Percentiles rank a stretch among this genome's conserved stretches.
Evolutionary conservation across 2,888 invertebrate genomes (phyloP).

Genomic region (Ischnura elegans): DNA sequence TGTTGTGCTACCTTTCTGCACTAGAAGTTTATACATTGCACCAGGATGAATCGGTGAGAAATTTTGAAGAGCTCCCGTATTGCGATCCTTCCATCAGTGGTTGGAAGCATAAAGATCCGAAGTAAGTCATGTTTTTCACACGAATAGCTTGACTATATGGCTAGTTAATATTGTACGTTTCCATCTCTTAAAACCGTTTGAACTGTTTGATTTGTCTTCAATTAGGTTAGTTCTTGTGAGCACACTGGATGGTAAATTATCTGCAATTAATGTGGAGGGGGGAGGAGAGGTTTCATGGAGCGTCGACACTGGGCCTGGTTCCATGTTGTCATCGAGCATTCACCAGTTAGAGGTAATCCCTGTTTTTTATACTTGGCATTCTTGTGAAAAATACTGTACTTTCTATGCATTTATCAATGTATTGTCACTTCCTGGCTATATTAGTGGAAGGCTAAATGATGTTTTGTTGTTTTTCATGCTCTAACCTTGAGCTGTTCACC

Average conservation of each 20-base stretch:
- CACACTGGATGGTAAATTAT: conserved; percentile 93
- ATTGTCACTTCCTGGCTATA: no score
- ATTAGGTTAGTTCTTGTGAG: conserved; percentile 89
- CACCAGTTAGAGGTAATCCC: conserved; percentile 89
- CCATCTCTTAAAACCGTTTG: no score
- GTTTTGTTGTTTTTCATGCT: no score
- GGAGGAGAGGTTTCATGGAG: conserved; percentile 89
- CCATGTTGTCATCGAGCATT: conserved; percentile 93
- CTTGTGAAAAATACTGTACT: no score
- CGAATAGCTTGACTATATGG: conserved; percentile 54
- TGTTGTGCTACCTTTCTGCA: not conserved
- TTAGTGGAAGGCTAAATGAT: no score
- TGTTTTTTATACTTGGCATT: no score
- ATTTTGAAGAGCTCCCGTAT: conserved; percentile 37
- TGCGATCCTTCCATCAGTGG: conserved; percentile 39
- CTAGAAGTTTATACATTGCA: conserved; percentile 18
- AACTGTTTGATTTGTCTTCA: conserved; percentile 70
- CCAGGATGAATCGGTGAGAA: conserved; percentile 32
- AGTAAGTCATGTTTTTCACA: not conserved
- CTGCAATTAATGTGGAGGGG: conserved; percentile 86
- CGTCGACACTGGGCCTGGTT: conserved; percentile 86
- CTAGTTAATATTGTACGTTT: not conserved
- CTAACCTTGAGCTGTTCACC: not conserved
- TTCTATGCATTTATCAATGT: no score
- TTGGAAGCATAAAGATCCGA: conserved; percentile 65